A percentile compares a stretch with the other conserved stretches of the same genome.
Evolutionary conservation across 2,888 invertebrate species (phyloP).

Genomic region (Drosophila histrio): DNA sequence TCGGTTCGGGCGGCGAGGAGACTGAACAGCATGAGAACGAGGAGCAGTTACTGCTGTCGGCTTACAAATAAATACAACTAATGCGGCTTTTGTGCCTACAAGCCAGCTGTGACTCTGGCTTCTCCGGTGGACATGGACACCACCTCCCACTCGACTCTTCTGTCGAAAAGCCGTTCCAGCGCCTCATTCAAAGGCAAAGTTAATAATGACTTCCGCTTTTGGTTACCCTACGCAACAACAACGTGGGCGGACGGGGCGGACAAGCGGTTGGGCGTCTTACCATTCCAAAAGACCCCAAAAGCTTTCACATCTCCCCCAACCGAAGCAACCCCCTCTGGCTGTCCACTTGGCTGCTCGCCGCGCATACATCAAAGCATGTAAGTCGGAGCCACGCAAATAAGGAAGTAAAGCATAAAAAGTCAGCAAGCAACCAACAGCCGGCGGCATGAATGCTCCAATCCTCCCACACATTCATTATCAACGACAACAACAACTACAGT

Average conservation of each 20-base stretch:
- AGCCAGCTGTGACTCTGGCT: slow-evolving; percentile 65
- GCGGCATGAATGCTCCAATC: slow-evolving; percentile 51
- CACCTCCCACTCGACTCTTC: background rate
- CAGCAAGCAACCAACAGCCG: slow-evolving; percentile 54
- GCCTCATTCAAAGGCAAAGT: slow-evolving; percentile 70
- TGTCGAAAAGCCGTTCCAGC: slow-evolving; percentile 30
- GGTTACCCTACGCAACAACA: slow-evolving; percentile 73
- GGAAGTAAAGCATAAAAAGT: slow-evolving; percentile 74
- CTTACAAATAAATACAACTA: slow-evolving; percentile 80
- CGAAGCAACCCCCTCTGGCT: slow-evolving; percentile 22
- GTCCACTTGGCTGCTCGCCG: slow-evolving; percentile 66
- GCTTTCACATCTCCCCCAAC: background rate
- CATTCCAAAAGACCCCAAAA: slow-evolving; percentile 9
- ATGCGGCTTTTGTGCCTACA: slow-evolving; percentile 79
- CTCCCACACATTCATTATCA: slow-evolving; percentile 70
- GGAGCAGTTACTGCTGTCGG: slow-evolving; percentile 66
- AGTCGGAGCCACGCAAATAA: slow-evolving; percentile 71
- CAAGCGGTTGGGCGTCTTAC: background rate
- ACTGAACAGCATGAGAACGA: background rate
- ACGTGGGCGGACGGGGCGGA: background rate
- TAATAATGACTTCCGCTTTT: slow-evolving; percentile 78
- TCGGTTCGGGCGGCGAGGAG: slow-evolving; percentile 24
- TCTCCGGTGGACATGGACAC: slow-evolving; percentile 36
- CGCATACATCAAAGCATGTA: slow-evolving; percentile 77
- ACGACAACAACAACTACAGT: slow-evolving; percentile 48